Evolutionary conservation across 2,888 invertebrate genomes (phyloP).

Genomic region (Drosophila infuscata): DNA sequence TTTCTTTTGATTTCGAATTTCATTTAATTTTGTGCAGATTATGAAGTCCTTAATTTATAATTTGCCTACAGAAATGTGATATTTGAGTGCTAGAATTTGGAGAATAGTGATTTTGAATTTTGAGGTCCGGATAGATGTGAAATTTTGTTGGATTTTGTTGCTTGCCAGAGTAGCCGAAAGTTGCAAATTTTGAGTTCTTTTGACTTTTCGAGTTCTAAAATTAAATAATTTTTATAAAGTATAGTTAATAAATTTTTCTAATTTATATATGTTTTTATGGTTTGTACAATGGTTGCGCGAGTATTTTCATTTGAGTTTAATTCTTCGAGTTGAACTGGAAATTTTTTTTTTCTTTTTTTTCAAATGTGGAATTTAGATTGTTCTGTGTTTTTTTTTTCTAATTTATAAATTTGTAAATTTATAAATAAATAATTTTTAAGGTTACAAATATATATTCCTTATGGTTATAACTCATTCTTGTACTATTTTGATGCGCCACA

Average conservation of each 20-base stretch:
- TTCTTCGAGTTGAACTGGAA: neutral
- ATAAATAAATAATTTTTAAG: neutral
- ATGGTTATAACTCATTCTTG: neutral
- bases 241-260: constrained; percentile 29
- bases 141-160: constrained; percentile 47
- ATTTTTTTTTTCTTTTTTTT: too few relatives aligned
- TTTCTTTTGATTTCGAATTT: constrained; percentile 13
- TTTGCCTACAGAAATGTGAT: constrained; percentile 7
- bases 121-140: constrained; percentile 30
- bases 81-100: constrained; percentile 26
- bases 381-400: neutral
- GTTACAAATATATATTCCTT: neutral
- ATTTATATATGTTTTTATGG: neutral
- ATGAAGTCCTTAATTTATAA: neutral
- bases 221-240: constrained; percentile 54
- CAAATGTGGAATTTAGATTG: neutral
- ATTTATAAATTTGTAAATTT: neutral
- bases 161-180: constrained; percentile 71
- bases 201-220: constrained; percentile 44
- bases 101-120: constrained; percentile 50
- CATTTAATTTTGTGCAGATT: constrained; percentile 15
- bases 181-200: constrained; percentile 52
- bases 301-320: neutral
- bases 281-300: constrained; percentile 1
- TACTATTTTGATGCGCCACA: neutral